Base-by-base conservation (phyloP, 2,113 vertebrate genomes). In the Vicugna pacos region DNA sequence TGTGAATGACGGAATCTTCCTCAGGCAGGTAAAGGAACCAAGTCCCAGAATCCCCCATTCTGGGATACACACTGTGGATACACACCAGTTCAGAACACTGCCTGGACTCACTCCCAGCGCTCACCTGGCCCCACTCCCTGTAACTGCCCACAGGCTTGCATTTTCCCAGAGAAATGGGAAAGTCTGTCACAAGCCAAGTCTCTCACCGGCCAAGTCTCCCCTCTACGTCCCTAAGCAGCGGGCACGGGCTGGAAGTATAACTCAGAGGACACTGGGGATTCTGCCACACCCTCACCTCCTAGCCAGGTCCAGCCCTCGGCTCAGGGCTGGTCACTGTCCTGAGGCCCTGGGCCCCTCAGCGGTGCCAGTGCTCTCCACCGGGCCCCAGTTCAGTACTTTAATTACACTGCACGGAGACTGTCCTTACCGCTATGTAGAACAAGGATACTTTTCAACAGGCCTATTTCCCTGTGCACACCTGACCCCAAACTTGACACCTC, bases 341-440 rank as follows among this genome's bases (percentile, higher is more conserved):
- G 48, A 0, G 26, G 28, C 20, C 58, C 65, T 81, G 75, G n/a
- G 46, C 13, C 20, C 58, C 56, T 69, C 13, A 1, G 54, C 13
- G 8, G 4, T 12, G 30, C 62, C 81, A 5, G 0, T 3, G 1
- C 70, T 12, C 24, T 20, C 77, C 32, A 7, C 0, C 0, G 22
- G 58, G 35, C 60, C 73, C 2, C 17, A 73, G 65, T 3, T 72
- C 52, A 16, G 35, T 13, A 64, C n/a, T 73, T 58, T 48, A 50
- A 12, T 12, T 38, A 30, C 0, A 0, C 0, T 19, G 6, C 28
- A 20, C 11, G 5, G 19, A 87, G 35, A 28, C 0, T 16, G 15
- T 62, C 38, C 65, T 30, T 50, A 32, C 64, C 70, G 46, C 32
- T 64, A 70, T 6, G 72, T n/a, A 32, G 19, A 91, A 26, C 24